Percentiles rank a stretch among this genome's conserved stretches.
These are phyloP conservation scores for Scytalopus superciliaris DNA, from an alignment of 2,113 vertebrate species.

Conservation along the genomic window DNA sequence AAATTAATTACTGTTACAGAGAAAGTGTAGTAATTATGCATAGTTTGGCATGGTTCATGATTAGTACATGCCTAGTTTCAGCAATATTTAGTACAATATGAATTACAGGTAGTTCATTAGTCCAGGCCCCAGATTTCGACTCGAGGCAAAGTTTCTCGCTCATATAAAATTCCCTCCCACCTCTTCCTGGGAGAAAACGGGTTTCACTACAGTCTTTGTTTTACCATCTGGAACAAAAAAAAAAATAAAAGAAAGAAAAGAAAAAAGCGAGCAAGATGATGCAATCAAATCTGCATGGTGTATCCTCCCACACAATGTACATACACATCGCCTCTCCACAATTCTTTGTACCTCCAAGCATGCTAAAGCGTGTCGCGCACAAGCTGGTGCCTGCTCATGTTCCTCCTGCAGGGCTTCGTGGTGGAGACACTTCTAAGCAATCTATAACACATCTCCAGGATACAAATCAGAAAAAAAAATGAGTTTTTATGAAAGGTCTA, in stretches of 20 bases:
- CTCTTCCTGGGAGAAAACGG: constrained; percentile 57
- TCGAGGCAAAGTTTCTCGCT: constrained; percentile 59
- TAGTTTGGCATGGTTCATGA: constrained; percentile 54
- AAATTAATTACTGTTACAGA: constrained; percentile 66
- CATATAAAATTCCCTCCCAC: constrained; percentile 67
- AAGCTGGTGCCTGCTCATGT: constrained; percentile 42
- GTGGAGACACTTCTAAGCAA: neutral
- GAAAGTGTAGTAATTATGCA: constrained; percentile 58
- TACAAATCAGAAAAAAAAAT: neutral
- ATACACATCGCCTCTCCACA: neutral
- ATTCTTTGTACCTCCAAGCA: neutral
- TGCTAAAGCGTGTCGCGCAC: constrained; percentile 32
- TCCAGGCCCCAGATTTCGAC: constrained; percentile 49
- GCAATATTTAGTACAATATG: constrained; percentile 50
- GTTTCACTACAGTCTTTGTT: constrained; percentile 66
- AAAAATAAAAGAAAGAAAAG: neutral
- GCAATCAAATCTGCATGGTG: constrained; percentile 50
- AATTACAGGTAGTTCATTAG: constrained; percentile 62
- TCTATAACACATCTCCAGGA: neutral
- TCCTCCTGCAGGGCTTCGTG: neutral
- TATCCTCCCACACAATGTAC: constrained; percentile 56
- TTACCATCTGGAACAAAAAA: constrained; percentile 53
- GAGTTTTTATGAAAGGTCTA: neutral
- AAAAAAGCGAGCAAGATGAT: constrained; percentile 32
- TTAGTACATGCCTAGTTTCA: constrained; percentile 63